A percentile compares a stretch with the other conserved stretches of the same genome.
phyloP scores from a whole-genome alignment of 2,888 invertebrate species.

The Thymelicus sylvestris region DNA sequence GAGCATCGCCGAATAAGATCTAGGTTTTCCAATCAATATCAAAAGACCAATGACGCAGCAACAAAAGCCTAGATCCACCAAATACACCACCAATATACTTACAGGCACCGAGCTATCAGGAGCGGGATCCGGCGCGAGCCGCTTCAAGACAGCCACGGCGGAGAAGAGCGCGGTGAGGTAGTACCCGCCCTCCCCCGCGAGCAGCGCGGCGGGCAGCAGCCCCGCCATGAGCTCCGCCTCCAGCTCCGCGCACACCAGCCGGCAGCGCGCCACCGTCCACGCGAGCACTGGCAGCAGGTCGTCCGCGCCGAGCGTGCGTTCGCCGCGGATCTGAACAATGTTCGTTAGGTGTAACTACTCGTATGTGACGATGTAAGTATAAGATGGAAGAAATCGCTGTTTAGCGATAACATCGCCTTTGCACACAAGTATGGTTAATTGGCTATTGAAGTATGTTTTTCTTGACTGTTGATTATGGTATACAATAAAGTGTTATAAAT shows the following conservation, averaged over 20 bases:
- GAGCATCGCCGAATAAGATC: too few relatives aligned
- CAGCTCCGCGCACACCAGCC: constrained; percentile 95
- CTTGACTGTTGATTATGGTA: too few relatives aligned
- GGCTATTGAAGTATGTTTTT: too few relatives aligned
- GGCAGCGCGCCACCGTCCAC: constrained; percentile 95
- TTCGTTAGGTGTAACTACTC: too few relatives aligned
- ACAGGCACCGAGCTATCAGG: constrained; percentile 70
- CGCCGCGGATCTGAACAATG: constrained; percentile 86
- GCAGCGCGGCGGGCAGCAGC: constrained; percentile 94
- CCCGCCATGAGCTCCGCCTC: constrained; percentile 99
- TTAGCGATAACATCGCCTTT: too few relatives aligned
- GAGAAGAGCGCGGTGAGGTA: constrained; percentile 97
- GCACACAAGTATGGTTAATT: too few relatives aligned
- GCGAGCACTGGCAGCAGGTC: constrained; percentile 96
- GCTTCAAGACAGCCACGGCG: constrained; percentile 95
- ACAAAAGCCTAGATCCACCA: too few relatives aligned
- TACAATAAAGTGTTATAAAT: too few relatives aligned
- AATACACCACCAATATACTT: constrained; percentile 50
- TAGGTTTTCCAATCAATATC: too few relatives aligned
- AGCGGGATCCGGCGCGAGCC: constrained; percentile 79
- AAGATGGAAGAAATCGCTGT: too few relatives aligned
- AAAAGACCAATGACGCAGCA: too few relatives aligned
- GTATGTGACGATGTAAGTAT: too few relatives aligned
- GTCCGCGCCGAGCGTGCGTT: constrained; percentile 91
- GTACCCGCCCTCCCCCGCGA: constrained; percentile 97